Evolutionary conservation across 2,888 invertebrate species (phyloP).

Genomic region (Pardosa pseudoannulata): DNA sequence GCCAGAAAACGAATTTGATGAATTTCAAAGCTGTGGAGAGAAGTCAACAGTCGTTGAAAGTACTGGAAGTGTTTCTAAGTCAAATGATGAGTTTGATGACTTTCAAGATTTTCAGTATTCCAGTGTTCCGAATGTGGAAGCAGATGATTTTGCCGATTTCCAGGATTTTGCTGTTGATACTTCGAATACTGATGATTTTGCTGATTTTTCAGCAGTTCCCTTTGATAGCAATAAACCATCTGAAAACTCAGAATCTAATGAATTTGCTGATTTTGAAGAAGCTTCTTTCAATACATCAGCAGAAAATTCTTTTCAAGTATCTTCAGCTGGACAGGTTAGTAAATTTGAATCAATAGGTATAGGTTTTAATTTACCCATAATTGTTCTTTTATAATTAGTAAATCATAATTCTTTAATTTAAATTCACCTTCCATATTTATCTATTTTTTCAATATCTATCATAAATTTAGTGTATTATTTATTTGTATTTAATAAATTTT

Average conservation of each 20-base stretch:
- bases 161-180: constrained; percentile 29
- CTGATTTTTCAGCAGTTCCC: constrained; percentile 37
- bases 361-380: no score
- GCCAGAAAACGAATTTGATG: constrained; percentile 23
- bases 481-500: no score
- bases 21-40: constrained; percentile 23
- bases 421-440: no score
- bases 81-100: constrained; percentile 46
- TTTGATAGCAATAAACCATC: constrained; percentile 10
- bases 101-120: constrained; percentile 33
- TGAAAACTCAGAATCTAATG: constrained; percentile 11
- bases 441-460: no score
- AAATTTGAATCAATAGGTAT: not conserved
- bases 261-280: constrained; percentile 68
- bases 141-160: constrained; percentile 63
- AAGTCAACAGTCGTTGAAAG: not conserved
- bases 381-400: no score
- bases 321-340: not conserved
- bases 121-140: constrained; percentile 14
- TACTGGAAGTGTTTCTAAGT: not conserved
- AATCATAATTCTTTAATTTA: no score
- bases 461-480: no score
- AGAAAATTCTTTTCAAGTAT: not conserved
- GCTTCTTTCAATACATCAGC: constrained; percentile 23
- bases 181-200: constrained; percentile 34